These are phyloP conservation scores for Ptyas mucosa DNA, from an alignment of 2,113 vertebrate genomes.

Conservation along the genomic window DNA sequence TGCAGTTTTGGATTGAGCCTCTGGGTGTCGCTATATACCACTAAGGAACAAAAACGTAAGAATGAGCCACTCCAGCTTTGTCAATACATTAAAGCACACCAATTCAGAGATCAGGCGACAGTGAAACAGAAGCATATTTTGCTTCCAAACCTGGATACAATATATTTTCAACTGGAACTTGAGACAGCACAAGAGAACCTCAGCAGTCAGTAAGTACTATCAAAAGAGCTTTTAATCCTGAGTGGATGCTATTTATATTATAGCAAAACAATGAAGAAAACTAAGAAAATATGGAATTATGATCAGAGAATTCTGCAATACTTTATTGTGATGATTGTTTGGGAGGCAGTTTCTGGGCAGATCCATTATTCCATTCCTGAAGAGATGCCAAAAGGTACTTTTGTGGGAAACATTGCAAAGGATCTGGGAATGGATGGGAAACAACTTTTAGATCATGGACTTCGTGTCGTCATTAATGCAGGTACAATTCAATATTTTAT, in stretches of 20 bases:
- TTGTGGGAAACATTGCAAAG: constrained; percentile 71
- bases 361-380: constrained; percentile 72
- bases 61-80: neutral
- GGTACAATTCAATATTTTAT: constrained; percentile 76
- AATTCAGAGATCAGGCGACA: neutral
- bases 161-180: neutral
- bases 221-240: neutral
- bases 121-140: neutral
- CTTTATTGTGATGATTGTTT: constrained; percentile 33
- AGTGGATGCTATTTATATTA: neutral
- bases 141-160: neutral
- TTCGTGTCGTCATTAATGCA: constrained; percentile 73
- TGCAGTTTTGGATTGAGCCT: constrained; percentile 56
- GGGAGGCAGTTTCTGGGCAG: constrained; percentile 47
- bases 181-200: neutral
- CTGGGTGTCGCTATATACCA: constrained; percentile 68
- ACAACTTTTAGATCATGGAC: constrained; percentile 64
- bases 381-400: constrained; percentile 70
- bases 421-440: constrained; percentile 73
- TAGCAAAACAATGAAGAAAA: neutral
- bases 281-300: neutral
- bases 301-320: constrained; percentile 26
- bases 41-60: constrained; percentile 26
- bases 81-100: neutral
- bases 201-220: neutral